Evolutionary conservation across 2,888 invertebrate genomes (phyloP), one percentile per base, ranked within the genome.

Genomic region (Gnatocerus cornutus): DNA sequence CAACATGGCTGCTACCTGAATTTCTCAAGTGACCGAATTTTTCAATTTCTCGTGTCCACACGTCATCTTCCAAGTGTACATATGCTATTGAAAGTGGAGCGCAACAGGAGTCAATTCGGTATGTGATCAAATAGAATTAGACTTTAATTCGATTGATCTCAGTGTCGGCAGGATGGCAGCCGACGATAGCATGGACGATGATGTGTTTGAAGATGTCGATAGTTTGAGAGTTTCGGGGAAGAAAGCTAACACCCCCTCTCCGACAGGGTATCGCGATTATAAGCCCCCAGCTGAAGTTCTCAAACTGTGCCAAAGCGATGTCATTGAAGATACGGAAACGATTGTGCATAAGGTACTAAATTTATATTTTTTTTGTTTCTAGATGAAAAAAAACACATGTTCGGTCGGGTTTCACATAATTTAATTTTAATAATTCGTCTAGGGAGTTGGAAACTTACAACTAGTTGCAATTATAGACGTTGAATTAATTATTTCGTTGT

Each of bases 171-270:
- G 59, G 37, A 65, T 52, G 64, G 53, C 64, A 64, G 39, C 58
- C 58, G 93, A 93, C 76, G 93, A 94, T 85, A 92, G 91, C 78
- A 92, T 94, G 89, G 93, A 92, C 80, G 94, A 94, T 84, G 94
- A 94, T 84, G 94, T 94, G 56, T 94, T 94, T 79, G 93, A 93
- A 72, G 84, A 85, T 14, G 61, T 75, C 61, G 71, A 76, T 66
- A 75, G 76, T 66, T 71, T 82, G 62, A 76, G 70, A 41, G 77
- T 81, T 48, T 39, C 68, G 21, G 68, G 74, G 30, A 69, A 76
- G 85, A 85, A 78, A 81, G 76, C 74, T 55, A 82, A 85, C 74
- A 87, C 90, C 1, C 92, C 93, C 9, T 93, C 92, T 2, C 92
- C 93, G 3, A 94, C 93, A 13, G 94, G 94, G 3, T 94, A 94